These are phyloP conservation scores for Xiphophorus couchianus DNA, from an alignment of 2,113 vertebrate genomes.

Conservation along the genomic window DNA sequence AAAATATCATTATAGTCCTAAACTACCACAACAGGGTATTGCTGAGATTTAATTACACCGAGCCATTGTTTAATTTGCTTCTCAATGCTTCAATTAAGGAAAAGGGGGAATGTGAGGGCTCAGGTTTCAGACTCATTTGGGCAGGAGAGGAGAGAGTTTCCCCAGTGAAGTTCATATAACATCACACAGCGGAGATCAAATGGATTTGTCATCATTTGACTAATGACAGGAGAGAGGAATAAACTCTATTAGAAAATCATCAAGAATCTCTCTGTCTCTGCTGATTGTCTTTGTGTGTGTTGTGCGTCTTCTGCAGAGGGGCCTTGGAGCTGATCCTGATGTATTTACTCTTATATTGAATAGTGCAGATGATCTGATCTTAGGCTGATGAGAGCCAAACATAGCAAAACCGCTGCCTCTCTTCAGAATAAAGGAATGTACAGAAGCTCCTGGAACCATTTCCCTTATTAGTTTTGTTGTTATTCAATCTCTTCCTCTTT, in stretches of 20 bases:
- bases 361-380: slow-evolving; percentile 64
- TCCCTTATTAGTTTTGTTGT: slow-evolving; percentile 64
- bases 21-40: slow-evolving; percentile 78
- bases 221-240: slow-evolving; percentile 73
- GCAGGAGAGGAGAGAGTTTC: slow-evolving; percentile 52
- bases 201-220: slow-evolving; percentile 77
- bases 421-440: slow-evolving; percentile 55
- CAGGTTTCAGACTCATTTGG: slow-evolving; percentile 72
- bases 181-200: slow-evolving; percentile 69
- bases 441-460: slow-evolving; percentile 60
- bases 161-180: slow-evolving; percentile 75
- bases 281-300: slow-evolving; percentile 55
- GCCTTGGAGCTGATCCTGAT: slow-evolving; percentile 63
- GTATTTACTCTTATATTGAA: slow-evolving; percentile 61
- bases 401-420: slow-evolving; percentile 44
- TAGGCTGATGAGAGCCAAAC: slow-evolving; percentile 59
- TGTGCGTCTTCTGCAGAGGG: slow-evolving; percentile 54
- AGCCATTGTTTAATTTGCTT: slow-evolving; percentile 81
- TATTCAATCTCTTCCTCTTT: slow-evolving; percentile 60
- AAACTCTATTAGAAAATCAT: slow-evolving; percentile 77
- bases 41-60: slow-evolving; percentile 80
- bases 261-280: slow-evolving; percentile 63
- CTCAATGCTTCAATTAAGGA: slow-evolving; percentile 70
- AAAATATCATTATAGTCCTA: slow-evolving; percentile 81
- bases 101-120: slow-evolving; percentile 59